These are phyloP conservation scores for Notoglanidium macrostoma DNA, from an alignment of 2,797 vertebrate genomes.

Conservation along the genomic window DNA sequence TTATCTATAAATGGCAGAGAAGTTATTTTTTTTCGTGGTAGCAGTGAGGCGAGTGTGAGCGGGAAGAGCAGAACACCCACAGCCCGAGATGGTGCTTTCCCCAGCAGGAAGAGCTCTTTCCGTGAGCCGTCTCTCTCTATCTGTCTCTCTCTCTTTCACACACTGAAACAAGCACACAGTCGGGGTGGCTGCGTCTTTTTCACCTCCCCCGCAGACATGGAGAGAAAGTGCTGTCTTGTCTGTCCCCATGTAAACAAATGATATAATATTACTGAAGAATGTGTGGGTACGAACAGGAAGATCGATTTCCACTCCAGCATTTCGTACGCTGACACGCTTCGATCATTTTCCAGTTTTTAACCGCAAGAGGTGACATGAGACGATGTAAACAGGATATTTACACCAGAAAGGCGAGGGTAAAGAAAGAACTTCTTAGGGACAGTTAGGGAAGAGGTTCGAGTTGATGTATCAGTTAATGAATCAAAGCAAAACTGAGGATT, in stretches of 20 bases:
- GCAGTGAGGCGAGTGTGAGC: constrained; percentile 36
- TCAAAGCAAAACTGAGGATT: constrained; percentile 5
- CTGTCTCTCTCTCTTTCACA: constrained; percentile 18
- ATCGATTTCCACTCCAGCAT: constrained; percentile 53
- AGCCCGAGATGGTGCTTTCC: constrained; percentile 53
- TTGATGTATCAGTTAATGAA: neutral
- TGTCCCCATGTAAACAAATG: constrained; percentile 52
- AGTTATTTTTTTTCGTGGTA: constrained; percentile 25
- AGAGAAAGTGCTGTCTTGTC: constrained; percentile 50
- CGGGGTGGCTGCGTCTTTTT: constrained; percentile 11
- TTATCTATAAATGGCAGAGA: constrained; percentile 8
- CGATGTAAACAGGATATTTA: constrained; percentile 59
- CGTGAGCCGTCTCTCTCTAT: constrained; percentile 42
- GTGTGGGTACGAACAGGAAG: constrained; percentile 54
- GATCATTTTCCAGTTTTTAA: constrained; percentile 61
- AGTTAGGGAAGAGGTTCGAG: neutral
- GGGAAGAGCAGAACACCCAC: constrained; percentile 46
- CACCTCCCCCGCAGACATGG: constrained; percentile 42
- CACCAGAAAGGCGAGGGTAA: neutral
- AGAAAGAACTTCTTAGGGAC: neutral
- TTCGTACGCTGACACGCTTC: constrained; percentile 26
- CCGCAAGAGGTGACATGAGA: constrained; percentile 35
- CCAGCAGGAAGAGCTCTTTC: constrained; percentile 57
- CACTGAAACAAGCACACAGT: neutral
- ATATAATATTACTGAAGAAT: constrained; percentile 36